Base-by-base conservation (phyloP, 1,140 invertebrate genomes). In the Proctacanthus coquilletti region DNA sequence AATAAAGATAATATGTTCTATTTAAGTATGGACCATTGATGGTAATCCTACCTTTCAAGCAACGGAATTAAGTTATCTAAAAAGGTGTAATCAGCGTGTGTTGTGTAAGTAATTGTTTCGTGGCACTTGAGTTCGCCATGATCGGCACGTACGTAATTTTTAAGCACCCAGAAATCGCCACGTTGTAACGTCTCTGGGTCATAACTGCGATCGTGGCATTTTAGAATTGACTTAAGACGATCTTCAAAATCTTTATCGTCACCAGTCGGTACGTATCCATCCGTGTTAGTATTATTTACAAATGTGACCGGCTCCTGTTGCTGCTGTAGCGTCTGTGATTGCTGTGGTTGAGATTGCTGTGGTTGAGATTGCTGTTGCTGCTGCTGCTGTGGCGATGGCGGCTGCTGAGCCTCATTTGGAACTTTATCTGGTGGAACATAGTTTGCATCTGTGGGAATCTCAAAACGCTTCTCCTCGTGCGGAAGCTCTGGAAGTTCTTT, bases 71-170 rank as follows among this genome's bases (percentile, higher is more conserved):
- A 65, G 63, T 94, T 92, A 55, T 91, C 84, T 46, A 93, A 69
- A 63, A 89, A 91, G 36, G 86, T 87, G 54, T 77, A 88, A 50
- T 88, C 85, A 2, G 82, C 85, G 56, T 93, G 88, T 6, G 88
- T 93, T 1, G 87, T 91, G 51, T 91, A 89, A 0, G 89, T 94
- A 23, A 94, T 71, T 40, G 74, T 79, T 58, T 88, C 84, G 60
- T 85, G 80, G 54, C 84, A 89, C 57, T 62, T 60, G 20, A 71
- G 46, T 14, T 61, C 50, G 11, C 69, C 69, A 39, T 72, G 69
- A 44, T 72, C 67, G 34, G 74, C 65, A 50, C 64, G 62, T 35
- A 91, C 71, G 53, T 87, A 92, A 63, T 91, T 88, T 57, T 87
- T 83, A 8, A 93, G 64, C 38, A 91, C 83, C 84, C 84, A 89